Conservation (phyloP, 2,113 vertebrate genomes). For the Vulpes lagopus region DNA sequence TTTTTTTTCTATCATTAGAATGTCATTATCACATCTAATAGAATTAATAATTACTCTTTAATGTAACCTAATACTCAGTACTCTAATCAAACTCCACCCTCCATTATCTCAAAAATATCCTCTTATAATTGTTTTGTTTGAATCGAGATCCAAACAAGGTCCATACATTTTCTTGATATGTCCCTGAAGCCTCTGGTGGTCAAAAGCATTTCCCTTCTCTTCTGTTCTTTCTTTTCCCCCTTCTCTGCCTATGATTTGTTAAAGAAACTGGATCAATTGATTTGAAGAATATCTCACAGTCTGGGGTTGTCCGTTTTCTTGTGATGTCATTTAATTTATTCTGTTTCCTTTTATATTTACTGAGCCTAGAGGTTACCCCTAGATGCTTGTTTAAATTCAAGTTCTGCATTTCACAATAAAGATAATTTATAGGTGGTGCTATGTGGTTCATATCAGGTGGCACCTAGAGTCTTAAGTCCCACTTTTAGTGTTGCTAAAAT, state of each 20-base stretch:
- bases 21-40: constrained; percentile 56
- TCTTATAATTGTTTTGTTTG: constrained; percentile 43
- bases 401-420: constrained; percentile 21
- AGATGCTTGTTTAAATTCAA: not conserved
- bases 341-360: not conserved
- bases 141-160: constrained; percentile 36
- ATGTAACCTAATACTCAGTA: constrained; percentile 29
- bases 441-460: not conserved
- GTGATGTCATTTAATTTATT: not conserved
- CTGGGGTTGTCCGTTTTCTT: constrained; percentile 13
- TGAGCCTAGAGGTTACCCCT: not conserved
- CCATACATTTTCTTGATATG: constrained; percentile 31
- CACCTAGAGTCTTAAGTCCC: not conserved
- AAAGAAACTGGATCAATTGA: not conserved
- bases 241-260: not conserved
- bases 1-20: constrained; percentile 55
- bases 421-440: not conserved
- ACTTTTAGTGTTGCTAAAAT: not conserved
- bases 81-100: constrained; percentile 41
- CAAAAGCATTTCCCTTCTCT: not conserved
- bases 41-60: constrained; percentile 57
- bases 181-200: constrained; percentile 1
- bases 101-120: constrained; percentile 55
- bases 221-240: not conserved
- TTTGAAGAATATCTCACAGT: not conserved